Evolutionary conservation across 2,113 vertebrate genomes (phyloP), one percentile per base, ranked within the genome.

Genomic region (Sylvietta virens): DNA sequence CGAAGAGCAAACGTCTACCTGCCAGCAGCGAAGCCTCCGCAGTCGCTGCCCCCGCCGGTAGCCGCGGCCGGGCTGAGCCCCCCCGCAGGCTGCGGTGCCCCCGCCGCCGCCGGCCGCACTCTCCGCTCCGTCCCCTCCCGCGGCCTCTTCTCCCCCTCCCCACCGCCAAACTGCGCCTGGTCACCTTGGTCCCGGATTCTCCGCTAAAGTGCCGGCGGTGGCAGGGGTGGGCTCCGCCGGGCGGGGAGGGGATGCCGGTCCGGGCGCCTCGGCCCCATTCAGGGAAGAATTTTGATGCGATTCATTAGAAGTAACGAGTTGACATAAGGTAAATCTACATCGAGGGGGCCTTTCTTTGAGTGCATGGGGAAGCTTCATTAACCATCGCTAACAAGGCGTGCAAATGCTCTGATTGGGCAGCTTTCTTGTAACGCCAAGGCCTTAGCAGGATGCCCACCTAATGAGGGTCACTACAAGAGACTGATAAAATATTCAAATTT

Each of bases 301-400:
- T 99, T 99, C 98, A 99, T 99, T 99, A 99, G 98, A 99, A 99
- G 98, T 98, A 99, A 99, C 98, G 97, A 99, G 99, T 99, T 99
- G 99, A 99, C 98, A 99, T 98, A 99, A 99, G 99, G 99, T 99
- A 99, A 99, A 98, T 98, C 98, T 98, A 97, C 98, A 98, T 98
- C 97, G 97, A 98, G 98, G 98, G 98, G 98, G 98, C 98, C 98
- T 98, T 99, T 99, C 98, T 99, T 98, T 98, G 97, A 98, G 98
- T 97, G 97, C 97, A 97, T 94, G 97, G 98, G 98, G 98, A 98
- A 97, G 98, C 99, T 99, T 99, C 99, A 99, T 99, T 99, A 99
- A 99, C 98, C 98, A 98, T 98, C 98, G 98, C 98, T 99, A 99
- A 99, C 99, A 99, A 99, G 98, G 99, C 99, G 98, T 99, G 99